Percentiles rank a stretch among this genome's conserved stretches.
phyloP scores from a whole-genome alignment of 2,797 vertebrate species.

The Rhodeus uyekii region DNA sequence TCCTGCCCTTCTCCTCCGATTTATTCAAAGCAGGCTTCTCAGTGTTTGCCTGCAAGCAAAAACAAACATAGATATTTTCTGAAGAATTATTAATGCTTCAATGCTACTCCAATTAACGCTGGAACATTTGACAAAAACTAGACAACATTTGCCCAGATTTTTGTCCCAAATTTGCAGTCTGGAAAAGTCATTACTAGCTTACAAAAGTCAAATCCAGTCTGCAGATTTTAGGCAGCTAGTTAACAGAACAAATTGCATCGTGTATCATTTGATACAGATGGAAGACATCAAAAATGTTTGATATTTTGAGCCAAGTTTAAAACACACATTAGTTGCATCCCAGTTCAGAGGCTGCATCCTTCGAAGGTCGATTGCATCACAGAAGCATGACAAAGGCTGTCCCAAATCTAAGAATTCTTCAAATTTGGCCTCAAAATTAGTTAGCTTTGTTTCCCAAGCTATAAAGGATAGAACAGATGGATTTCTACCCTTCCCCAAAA shows the following conservation, averaged over 20 bases:
- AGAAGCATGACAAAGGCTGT: too few species aligned
- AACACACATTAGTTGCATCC: too few species aligned
- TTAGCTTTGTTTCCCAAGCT: too few species aligned
- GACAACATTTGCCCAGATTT: not conserved
- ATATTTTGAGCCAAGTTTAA: not conserved
- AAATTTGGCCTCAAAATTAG: too few species aligned
- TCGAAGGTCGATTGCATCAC: too few species aligned
- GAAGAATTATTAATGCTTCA: slow-evolving; percentile 5
- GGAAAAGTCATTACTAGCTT: not conserved
- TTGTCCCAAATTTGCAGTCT: not conserved
- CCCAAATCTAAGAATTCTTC: too few species aligned
- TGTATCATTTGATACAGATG: not conserved
- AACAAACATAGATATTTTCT: slow-evolving; percentile 18
- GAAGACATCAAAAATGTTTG: not conserved
- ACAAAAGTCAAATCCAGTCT: not conserved
- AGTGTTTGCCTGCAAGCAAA: slow-evolving; percentile 83
- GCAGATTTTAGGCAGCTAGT: not conserved
- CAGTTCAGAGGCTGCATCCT: too few species aligned
- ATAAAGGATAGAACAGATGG: too few species aligned
- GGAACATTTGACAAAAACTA: not conserved
- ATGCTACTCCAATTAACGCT: not conserved
- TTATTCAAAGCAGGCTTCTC: slow-evolving; percentile 85
- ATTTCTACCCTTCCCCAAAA: too few species aligned
- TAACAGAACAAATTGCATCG: not conserved
- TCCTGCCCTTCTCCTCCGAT: slow-evolving; percentile 82